A percentile compares a stretch with the other conserved stretches of the same genome.
Conservation (phyloP, 2,797 vertebrate species). For the Netta rufina region DNA sequence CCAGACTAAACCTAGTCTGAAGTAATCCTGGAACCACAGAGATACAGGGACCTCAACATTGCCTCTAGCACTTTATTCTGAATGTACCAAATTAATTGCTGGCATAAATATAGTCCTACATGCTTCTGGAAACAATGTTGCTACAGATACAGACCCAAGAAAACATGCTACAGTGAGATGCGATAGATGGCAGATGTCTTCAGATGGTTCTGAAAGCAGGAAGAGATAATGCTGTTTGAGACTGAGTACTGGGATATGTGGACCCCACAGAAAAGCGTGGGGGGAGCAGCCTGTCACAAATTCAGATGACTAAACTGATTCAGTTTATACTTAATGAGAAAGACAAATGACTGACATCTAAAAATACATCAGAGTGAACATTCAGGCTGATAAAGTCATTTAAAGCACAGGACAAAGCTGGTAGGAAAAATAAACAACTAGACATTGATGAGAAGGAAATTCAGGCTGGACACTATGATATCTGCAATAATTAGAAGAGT, state of each 20-base stretch:
- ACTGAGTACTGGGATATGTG: not conserved
- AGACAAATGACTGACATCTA: not conserved
- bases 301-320: not conserved
- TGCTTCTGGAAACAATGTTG: not conserved
- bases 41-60: not conserved
- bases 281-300: not conserved
- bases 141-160: not conserved
- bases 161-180: not conserved
- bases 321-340: not conserved
- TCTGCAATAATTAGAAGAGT: not conserved
- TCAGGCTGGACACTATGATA: not conserved
- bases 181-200: not conserved
- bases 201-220: not conserved
- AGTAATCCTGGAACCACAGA: not conserved
- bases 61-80: not conserved
- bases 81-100: not conserved
- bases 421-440: not conserved
- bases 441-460: not conserved
- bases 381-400: not conserved
- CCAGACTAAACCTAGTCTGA: not conserved
- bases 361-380: not conserved
- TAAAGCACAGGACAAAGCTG: not conserved
- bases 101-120: not conserved
- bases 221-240: not conserved
- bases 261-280: not conserved